These are phyloP conservation scores for Amphiduros pacificus DNA, from an alignment of 2,888 invertebrate genomes.

Conservation along the genomic window DNA sequence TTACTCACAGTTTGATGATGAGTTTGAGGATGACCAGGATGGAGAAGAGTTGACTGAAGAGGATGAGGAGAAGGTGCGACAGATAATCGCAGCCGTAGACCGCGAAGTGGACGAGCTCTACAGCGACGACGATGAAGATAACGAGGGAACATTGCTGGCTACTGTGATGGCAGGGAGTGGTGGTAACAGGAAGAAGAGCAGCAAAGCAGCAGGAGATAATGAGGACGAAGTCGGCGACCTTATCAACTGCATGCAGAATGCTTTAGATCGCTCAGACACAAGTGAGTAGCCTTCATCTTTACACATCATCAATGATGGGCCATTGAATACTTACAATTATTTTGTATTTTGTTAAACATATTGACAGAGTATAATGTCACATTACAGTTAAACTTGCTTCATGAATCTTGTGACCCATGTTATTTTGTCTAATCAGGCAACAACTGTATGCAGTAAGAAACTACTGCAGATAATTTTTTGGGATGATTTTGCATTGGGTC, in stretches of 20 bases:
- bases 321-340: neutral
- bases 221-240: slow-evolving; percentile 39
- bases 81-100: slow-evolving; percentile 30
- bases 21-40: slow-evolving; percentile 37
- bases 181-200: slow-evolving; percentile 8
- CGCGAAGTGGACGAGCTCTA: slow-evolving; percentile 21
- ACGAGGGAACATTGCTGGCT: slow-evolving; percentile 26
- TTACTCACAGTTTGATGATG: slow-evolving; percentile 57
- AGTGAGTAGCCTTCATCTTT: slow-evolving; percentile 33
- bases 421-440: too few species aligned
- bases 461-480: too few species aligned
- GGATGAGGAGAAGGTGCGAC: slow-evolving; percentile 12
- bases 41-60: slow-evolving; percentile 8
- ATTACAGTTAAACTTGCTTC: too few species aligned
- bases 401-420: too few species aligned
- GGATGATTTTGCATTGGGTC: too few species aligned
- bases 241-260: slow-evolving; percentile 48
- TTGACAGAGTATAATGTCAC: neutral
- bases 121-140: slow-evolving; percentile 17
- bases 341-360: neutral
- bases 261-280: slow-evolving; percentile 41
- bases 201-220: neutral
- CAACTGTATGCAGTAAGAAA: too few species aligned
- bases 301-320: too few species aligned
- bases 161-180: slow-evolving; percentile 12